These are phyloP conservation scores for Arge pagana DNA, from an alignment of 2,888 invertebrate species.

Conservation along the genomic window DNA sequence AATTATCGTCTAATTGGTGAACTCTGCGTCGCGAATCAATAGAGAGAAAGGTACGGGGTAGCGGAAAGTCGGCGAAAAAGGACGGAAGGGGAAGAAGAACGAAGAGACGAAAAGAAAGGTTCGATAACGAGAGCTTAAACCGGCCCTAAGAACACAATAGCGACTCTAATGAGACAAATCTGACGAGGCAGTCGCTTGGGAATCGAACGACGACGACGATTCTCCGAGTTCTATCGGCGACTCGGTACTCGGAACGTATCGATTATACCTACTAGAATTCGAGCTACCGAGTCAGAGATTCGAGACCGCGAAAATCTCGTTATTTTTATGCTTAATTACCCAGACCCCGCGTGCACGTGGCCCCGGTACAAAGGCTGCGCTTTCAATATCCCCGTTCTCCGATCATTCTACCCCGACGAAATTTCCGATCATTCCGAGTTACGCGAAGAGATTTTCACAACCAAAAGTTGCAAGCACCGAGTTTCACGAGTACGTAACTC, in stretches of 20 bases:
- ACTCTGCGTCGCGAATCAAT: conserved; percentile 9
- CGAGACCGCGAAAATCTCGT: conserved; percentile 44
- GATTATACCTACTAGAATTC: not conserved
- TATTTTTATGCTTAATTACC: conserved; percentile 56
- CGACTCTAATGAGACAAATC: conserved; percentile 58
- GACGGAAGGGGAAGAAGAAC: conserved; percentile 12
- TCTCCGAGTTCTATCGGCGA: not conserved
- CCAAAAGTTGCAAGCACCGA: too few relatives aligned
- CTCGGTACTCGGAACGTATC: not conserved
- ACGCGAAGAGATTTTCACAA: too few relatives aligned
- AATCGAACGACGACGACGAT: not conserved
- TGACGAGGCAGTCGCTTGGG: conserved; percentile 43
- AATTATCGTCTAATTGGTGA: conserved; percentile 7
- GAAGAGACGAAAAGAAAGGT: conserved; percentile 34
- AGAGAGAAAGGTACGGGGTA: too few relatives aligned
- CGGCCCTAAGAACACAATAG: conserved; percentile 52
- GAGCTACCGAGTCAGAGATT: conserved; percentile 7
- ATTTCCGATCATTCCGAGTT: too few relatives aligned
- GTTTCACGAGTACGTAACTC: too few relatives aligned
- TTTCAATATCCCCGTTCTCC: not conserved
- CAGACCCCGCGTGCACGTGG: conserved; percentile 30
- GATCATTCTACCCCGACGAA: too few relatives aligned
- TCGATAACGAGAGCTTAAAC: conserved; percentile 35
- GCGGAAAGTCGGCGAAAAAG: conserved; percentile 8
- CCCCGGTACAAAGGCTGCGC: not conserved